Conservation (phyloP, 2,797 vertebrate species). For the Erpetoichthys calabaricus region DNA sequence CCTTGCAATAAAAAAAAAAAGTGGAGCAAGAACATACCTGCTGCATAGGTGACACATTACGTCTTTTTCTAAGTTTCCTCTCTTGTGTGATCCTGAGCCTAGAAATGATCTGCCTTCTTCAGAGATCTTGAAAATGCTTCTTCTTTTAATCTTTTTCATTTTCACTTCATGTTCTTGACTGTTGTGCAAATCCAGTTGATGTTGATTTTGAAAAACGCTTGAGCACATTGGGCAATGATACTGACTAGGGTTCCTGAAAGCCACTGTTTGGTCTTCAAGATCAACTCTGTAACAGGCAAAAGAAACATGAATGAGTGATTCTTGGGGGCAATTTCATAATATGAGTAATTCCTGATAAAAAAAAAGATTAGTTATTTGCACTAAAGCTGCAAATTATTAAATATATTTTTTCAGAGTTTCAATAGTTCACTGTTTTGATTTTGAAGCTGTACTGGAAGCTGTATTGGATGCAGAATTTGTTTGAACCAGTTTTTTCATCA, state of each 20-base stretch:
- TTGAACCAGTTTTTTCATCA: too few relatives aligned
- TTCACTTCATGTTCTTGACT: conserved; percentile 12
- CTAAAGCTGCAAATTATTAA: too few relatives aligned
- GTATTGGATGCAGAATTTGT: too few relatives aligned
- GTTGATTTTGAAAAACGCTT: conserved; percentile 13
- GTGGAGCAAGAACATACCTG: conserved; percentile 26
- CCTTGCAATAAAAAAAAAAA: background rate
- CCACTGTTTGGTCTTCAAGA: conserved; percentile 15
- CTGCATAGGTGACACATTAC: conserved; percentile 38
- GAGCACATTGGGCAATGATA: conserved; percentile 14
- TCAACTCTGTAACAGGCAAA: conserved; percentile 9
- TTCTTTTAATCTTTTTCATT: conserved; percentile 14
- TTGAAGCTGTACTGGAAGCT: too few relatives aligned
- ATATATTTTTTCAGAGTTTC: too few relatives aligned
- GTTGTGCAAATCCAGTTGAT: conserved; percentile 4
- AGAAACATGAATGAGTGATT: conserved; percentile 5
- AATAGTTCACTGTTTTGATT: too few relatives aligned
- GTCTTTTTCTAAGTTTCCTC: conserved; percentile 14
- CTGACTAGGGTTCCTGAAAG: conserved; percentile 1
- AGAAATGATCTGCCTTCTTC: too few relatives aligned
- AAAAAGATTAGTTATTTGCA: too few relatives aligned
- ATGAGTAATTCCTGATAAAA: too few relatives aligned
- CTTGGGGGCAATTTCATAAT: too few relatives aligned
- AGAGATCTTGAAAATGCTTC: too few relatives aligned
- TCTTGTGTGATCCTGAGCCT: background rate